These are phyloP conservation scores for Sthenelais limicola DNA, from an alignment of 2,888 invertebrate genomes.

Conservation along the genomic window DNA sequence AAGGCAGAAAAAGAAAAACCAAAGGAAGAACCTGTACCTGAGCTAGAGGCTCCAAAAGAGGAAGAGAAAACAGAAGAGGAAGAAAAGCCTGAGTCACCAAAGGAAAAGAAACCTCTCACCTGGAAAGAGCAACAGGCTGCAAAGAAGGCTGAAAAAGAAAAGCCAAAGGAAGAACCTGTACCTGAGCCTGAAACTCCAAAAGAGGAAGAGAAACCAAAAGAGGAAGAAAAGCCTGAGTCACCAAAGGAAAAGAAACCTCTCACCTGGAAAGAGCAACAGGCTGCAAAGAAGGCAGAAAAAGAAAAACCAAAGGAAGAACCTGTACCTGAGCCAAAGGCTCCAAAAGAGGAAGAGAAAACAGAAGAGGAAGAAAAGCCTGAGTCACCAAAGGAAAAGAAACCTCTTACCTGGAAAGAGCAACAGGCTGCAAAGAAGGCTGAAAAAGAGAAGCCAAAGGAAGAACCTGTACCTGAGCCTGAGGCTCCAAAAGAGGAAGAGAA, in stretches of 20 bases:
- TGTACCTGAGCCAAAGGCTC: neutral
- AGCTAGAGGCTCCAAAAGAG: neutral
- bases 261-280: neutral
- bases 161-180: conserved; percentile 13
- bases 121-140: conserved; percentile 3
- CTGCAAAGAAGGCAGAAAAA: neutral
- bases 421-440: conserved; percentile 11
- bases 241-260: too few relatives aligned
- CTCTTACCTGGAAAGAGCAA: too few relatives aligned
- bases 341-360: conserved; percentile 14
- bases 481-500: neutral
- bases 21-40: conserved; percentile 6
- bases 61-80: conserved; percentile 17
- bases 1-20: conserved; percentile 25
- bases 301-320: conserved; percentile 8
- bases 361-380: conserved; percentile 9
- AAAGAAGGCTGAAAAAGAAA: neutral
- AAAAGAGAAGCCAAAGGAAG: conserved; percentile 17
- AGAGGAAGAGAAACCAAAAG: neutral
- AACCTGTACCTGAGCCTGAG: neutral
- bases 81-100: conserved; percentile 29
- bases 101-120: neutral
- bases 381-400: conserved; percentile 5
- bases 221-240: neutral
- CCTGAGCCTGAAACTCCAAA: neutral